A percentile compares a stretch with the other conserved stretches of the same genome.
Evolutionary conservation across 2,888 invertebrate species (phyloP).

Genomic region (Euzophera pinguis): DNA sequence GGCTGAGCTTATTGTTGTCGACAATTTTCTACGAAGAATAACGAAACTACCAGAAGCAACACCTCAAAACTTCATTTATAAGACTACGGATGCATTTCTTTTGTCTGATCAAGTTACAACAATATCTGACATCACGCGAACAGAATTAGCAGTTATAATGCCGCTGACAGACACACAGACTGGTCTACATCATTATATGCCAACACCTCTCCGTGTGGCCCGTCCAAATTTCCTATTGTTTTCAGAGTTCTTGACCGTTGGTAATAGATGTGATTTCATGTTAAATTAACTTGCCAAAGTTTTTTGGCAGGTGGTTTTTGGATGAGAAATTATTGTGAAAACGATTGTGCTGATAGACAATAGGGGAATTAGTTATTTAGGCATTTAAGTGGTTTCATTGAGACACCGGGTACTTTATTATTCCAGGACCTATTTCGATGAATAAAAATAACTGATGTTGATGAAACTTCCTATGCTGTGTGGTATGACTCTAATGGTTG

Average conservation of each 20-base stretch:
- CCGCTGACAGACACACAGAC: constrained; percentile 1
- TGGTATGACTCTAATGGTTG: too few relatives aligned
- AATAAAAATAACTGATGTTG: too few relatives aligned
- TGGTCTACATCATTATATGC: neutral
- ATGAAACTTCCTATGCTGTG: too few relatives aligned
- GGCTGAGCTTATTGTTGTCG: too few relatives aligned
- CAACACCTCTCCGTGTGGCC: neutral
- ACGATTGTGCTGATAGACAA: neutral
- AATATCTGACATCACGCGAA: neutral
- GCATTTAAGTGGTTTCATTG: neutral
- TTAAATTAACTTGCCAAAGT: constrained; percentile 9
- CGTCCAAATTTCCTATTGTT: neutral
- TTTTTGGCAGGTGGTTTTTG: constrained; percentile 2
- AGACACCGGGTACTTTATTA: too few relatives aligned
- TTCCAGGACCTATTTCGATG: too few relatives aligned
- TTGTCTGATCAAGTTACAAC: neutral
- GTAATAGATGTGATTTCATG: constrained; percentile 9
- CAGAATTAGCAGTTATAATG: constrained; percentile 1
- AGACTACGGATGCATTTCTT: neutral
- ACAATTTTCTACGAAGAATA: too few relatives aligned
- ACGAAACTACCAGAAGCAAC: neutral
- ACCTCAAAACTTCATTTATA: constrained; percentile 2
- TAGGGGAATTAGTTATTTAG: neutral
- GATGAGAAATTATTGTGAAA: constrained; percentile 3
- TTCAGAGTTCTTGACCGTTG: neutral